Percentiles rank a stretch among this genome's conserved stretches.
Conservation (phyloP, 2,797 vertebrate species). For the Bradypus variegatus region DNA sequence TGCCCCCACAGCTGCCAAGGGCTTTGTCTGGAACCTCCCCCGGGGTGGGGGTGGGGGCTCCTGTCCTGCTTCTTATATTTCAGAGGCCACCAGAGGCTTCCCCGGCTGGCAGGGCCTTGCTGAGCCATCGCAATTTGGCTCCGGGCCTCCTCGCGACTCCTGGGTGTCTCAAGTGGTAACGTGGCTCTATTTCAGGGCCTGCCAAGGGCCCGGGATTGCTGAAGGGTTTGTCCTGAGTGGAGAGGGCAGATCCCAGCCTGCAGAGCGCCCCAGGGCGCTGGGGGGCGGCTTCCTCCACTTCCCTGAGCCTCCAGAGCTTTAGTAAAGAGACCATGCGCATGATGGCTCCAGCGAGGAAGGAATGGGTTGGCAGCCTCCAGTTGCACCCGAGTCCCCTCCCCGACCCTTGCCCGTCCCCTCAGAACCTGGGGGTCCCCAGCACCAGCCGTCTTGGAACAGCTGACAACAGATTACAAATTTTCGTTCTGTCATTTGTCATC, state of each 20-base stretch:
- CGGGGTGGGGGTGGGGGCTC: not conserved
- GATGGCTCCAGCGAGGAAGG: no score
- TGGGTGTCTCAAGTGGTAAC: slow-evolving; percentile 26
- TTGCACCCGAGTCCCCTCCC: not conserved
- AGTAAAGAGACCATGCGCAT: not conserved
- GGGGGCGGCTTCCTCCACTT: not conserved
- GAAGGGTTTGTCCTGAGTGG: not conserved
- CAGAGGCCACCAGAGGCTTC: slow-evolving; percentile 18
- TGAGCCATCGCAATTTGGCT: slow-evolving; percentile 25
- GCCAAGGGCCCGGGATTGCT: not conserved
- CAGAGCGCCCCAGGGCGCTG: not conserved
- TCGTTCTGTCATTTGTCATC: not conserved
- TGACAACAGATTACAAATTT: not conserved
- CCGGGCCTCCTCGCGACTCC: not conserved
- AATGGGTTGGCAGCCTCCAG: not conserved
- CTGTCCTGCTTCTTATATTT: slow-evolving; percentile 37
- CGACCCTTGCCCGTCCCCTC: fast-evolving
- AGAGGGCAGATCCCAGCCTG: not conserved
- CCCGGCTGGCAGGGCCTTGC: not conserved
- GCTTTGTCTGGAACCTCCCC: not conserved
- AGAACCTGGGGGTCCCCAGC: not conserved
- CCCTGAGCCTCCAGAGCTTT: not conserved
- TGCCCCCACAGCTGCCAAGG: not conserved
- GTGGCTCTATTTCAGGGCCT: slow-evolving; percentile 18
- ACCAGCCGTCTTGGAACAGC: not conserved